phyloP scores from a whole-genome alignment of 2,888 invertebrate genomes.

The Cyclophora punctaria region DNA sequence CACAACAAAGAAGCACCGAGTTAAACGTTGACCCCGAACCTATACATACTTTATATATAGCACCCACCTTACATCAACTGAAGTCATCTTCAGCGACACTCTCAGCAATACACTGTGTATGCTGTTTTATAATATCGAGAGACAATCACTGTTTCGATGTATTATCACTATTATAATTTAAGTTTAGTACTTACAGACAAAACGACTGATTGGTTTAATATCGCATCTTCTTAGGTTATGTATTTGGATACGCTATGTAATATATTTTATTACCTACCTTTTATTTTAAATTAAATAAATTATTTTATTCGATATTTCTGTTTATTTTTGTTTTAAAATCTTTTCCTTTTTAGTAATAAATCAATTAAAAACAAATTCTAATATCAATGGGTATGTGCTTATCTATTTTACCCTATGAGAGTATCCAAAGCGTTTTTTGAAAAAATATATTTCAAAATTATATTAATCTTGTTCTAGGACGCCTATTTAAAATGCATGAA shows the following conservation, averaged over 20 bases:
- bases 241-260: conserved; percentile 11
- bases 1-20: conserved; percentile 62
- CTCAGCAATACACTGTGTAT: conserved; percentile 4
- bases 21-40: conserved; percentile 34
- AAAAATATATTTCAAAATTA: no score
- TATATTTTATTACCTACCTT: conserved; percentile 20
- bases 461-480: no score
- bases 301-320: conserved; percentile 25
- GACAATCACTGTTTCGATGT: not conserved
- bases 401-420: no score
- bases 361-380: conserved; percentile 11
- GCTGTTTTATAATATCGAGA: not conserved
- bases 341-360: conserved; percentile 20
- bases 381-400: no score
- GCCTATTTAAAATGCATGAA: no score
- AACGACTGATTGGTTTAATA: conserved; percentile 4
- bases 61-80: conserved; percentile 65
- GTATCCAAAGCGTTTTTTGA: no score
- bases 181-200: not conserved
- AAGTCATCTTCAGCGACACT: conserved; percentile 6
- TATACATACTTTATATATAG: conserved; percentile 42
- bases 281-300: conserved; percentile 32
- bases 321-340: conserved; percentile 27
- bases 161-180: conserved; percentile 1
- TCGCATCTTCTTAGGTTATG: conserved; percentile 1